Evolutionary conservation across 1,140 invertebrate genomes (phyloP).

Genomic region (Aleiodes sp.): DNA sequence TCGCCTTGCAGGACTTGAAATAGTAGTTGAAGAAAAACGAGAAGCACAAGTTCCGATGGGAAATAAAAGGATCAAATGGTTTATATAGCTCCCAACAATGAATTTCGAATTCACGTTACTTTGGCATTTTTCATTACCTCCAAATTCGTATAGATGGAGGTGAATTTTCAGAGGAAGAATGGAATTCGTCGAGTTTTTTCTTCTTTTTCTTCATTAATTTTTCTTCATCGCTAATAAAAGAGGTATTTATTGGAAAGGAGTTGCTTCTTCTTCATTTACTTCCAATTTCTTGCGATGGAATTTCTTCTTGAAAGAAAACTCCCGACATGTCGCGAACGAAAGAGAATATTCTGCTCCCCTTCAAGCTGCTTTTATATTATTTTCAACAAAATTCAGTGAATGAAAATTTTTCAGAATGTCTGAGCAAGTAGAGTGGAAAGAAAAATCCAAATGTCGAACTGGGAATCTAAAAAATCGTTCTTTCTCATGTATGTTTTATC

Average conservation of each 20-base stretch:
- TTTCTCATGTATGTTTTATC: not conserved
- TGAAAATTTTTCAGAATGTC: not conserved
- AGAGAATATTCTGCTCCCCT: too few relatives aligned
- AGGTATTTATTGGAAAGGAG: not conserved
- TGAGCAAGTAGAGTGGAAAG: not conserved
- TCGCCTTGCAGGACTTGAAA: not conserved
- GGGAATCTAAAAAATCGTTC: slow-evolving; percentile 1
- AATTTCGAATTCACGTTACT: not conserved
- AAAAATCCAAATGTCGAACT: too few relatives aligned
- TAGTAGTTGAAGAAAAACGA: too few relatives aligned
- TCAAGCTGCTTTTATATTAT: too few relatives aligned
- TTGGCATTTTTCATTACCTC: not conserved
- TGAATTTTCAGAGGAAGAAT: too few relatives aligned
- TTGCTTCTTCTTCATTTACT: not conserved
- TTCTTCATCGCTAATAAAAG: not conserved
- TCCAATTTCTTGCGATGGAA: too few relatives aligned
- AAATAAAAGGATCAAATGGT: not conserved
- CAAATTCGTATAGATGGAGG: not conserved
- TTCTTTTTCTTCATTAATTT: too few relatives aligned
- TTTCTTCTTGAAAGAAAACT: too few relatives aligned
- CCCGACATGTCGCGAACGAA: too few relatives aligned
- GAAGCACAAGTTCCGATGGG: not conserved
- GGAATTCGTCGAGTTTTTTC: too few relatives aligned
- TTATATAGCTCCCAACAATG: not conserved
- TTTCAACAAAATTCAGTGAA: not conserved